Percentiles rank a stretch among this genome's conserved stretches.
Evolutionary conservation across 2,797 vertebrate species (phyloP).

Genomic region (Brachyrhaphis roseni): DNA sequence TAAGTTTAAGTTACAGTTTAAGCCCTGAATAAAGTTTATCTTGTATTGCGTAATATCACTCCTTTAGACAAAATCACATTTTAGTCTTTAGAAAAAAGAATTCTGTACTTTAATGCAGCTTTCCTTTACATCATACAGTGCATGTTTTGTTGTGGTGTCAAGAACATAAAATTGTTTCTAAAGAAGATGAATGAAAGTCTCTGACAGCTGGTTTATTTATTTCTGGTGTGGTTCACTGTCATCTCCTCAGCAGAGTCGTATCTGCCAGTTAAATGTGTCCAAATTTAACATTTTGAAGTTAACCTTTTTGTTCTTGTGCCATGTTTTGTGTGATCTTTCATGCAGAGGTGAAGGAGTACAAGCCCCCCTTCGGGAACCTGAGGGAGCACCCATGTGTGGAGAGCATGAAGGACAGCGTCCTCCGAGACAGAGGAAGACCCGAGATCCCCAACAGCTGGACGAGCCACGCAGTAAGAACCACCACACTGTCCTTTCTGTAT

Average conservation of each 20-base stretch:
- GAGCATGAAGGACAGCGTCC: slow-evolving; percentile 97
- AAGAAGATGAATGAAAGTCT: neutral
- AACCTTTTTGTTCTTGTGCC: neutral
- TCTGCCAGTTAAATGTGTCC: neutral
- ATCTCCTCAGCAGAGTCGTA: neutral
- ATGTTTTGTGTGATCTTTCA: slow-evolving; percentile 26
- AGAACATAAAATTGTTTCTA: neutral
- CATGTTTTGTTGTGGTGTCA: neutral
- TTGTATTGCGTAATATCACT: neutral
- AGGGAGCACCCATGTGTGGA: slow-evolving; percentile 96
- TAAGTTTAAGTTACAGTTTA: neutral
- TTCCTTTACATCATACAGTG: neutral
- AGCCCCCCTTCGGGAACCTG: slow-evolving; percentile 94
- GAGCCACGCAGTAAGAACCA: slow-evolving; percentile 87
- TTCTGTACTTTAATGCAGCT: neutral
- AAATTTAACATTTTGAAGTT: neutral
- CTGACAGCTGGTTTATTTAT: neutral
- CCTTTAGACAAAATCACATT: neutral
- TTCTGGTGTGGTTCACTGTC: neutral
- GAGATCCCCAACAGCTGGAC: slow-evolving; percentile 93
- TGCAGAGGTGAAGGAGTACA: slow-evolving; percentile 94
- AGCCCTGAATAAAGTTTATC: neutral
- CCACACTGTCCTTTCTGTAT: neutral
- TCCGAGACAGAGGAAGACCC: slow-evolving; percentile 90
- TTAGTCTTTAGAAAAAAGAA: neutral